A percentile compares a stretch with the other conserved stretches of the same genome.
phyloP scores from a whole-genome alignment of 2,888 invertebrate species.

The Chymomyza caudatula region DNA sequence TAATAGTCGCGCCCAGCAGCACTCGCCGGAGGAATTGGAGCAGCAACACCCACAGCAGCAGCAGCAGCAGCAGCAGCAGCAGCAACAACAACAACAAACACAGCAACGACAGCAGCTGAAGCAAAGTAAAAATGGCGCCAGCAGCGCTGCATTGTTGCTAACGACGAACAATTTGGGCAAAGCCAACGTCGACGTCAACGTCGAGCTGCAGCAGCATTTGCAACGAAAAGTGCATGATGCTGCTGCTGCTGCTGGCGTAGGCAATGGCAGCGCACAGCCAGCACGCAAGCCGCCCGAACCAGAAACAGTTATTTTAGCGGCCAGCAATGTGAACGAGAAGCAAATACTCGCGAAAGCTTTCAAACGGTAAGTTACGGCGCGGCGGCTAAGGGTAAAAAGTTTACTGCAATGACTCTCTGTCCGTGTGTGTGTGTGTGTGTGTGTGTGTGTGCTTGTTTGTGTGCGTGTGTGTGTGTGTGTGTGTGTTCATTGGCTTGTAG shows the following conservation, averaged over 20 bases:
- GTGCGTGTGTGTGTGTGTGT: conserved; percentile 6
- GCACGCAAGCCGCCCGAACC: conserved; percentile 69
- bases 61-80: conserved; percentile 18
- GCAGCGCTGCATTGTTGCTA: conserved; percentile 27
- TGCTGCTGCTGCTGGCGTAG: conserved; percentile 11
- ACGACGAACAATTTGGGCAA: conserved; percentile 46
- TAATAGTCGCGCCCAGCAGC: conserved; percentile 37
- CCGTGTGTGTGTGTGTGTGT: background rate
- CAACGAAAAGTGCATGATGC: conserved; percentile 18
- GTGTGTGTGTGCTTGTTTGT: conserved; percentile 3
- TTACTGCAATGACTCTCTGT: conserved; percentile 1
- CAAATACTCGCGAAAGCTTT: conserved; percentile 78
- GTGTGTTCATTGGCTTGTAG: conserved; percentile 27
- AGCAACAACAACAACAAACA: conserved; percentile 24
- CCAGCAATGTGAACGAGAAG: conserved; percentile 78
- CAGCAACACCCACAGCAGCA: conserved; percentile 22
- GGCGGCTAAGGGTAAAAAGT: too few relatives aligned
- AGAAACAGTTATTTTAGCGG: conserved; percentile 79
- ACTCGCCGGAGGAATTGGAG: conserved; percentile 42
- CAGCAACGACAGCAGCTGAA: conserved; percentile 25
- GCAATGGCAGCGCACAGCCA: conserved; percentile 13
- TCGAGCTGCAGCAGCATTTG: conserved; percentile 39
- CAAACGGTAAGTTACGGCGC: conserved; percentile 78
- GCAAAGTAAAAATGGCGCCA: background rate
- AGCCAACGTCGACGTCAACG: conserved; percentile 6